phyloP scores from a whole-genome alignment of 2,888 invertebrate species.

The Diaprepes abbreviatus region DNA sequence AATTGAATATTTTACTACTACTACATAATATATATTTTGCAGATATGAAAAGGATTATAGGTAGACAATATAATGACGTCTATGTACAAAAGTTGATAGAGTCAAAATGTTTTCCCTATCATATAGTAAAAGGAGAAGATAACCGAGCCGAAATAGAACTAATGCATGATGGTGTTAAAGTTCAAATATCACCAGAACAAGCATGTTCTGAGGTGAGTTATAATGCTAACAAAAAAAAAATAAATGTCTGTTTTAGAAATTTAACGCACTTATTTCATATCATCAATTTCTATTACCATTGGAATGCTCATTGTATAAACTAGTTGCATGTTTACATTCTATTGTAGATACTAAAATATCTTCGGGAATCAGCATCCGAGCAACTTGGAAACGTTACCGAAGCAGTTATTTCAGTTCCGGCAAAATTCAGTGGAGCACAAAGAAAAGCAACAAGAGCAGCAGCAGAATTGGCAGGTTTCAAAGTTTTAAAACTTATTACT shows the following conservation, averaged over 20 bases:
- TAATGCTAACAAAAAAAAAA: too few species aligned
- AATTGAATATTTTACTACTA: too few species aligned
- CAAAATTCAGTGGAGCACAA: constrained; percentile 49
- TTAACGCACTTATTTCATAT: too few species aligned
- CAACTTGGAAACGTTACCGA: constrained; percentile 39
- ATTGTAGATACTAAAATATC: constrained; percentile 48
- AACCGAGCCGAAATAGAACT: neutral
- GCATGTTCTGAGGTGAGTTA: neutral
- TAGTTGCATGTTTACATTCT: too few species aligned
- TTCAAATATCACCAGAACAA: neutral
- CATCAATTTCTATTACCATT: too few species aligned
- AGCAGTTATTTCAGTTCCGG: constrained; percentile 50
- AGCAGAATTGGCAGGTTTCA: constrained; percentile 47
- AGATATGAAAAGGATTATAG: neutral
- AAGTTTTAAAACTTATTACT: constrained; percentile 42
- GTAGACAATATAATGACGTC: neutral
- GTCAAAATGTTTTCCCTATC: neutral
- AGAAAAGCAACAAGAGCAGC: constrained; percentile 48
- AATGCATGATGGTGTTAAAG: neutral
- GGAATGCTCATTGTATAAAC: too few species aligned
- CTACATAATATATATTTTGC: too few species aligned
- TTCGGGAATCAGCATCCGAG: constrained; percentile 27
- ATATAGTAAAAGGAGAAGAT: neutral
- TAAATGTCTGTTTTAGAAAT: too few species aligned
- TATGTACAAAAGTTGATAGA: neutral